Base-by-base conservation (phyloP, 2,888 invertebrate genomes). In the Eurois occulta region DNA sequence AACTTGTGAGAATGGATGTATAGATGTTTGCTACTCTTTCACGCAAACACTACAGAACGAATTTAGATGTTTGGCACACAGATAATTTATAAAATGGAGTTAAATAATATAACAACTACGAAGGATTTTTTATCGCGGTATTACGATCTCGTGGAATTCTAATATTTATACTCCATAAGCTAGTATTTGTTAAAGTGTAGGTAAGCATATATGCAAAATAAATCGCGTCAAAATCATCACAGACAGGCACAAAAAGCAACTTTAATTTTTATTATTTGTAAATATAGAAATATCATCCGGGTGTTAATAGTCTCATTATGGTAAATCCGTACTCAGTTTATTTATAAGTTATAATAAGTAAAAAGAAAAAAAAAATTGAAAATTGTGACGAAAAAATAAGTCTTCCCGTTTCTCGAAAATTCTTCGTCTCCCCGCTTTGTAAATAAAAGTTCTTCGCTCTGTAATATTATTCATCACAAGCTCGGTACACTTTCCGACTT, bases 251-350 rank as follows among this genome's bases (percentile, higher is more conserved):
- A 13, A 55, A 21, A n/a, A 55, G n/a, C 13, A 13, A 55, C n/a
- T 13, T n/a, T 24, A 10, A 24, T 52, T 52, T 52, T 52, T 8
- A 2, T 10, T 52, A 52, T 24, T 52, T 52, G 8, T 24, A 52
- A 32, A 60, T 24, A 24, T 6, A 35, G 8, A 64, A 38, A 64
- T 7, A 64, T 13, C 2, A 38, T 38, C 38, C 24, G 24, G 13
- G 24, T 65, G 64, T 65, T 28, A 55, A 77, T 76, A 76, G 65
- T 77, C 18, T 65, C 18, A 55, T 77, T 24, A 41, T 7, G 28
- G 28, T 58, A 58, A 28, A 58, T 58, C 16, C 58, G 28, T 58
- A 58, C 28, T 28, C 5, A 48, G 32, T 48, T 48, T 48, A 60
- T 60, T 67, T 67, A 48, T 21, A 35, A 60, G 48, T 67, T 67